Evolutionary conservation across 1,140 invertebrate species (phyloP).

Genomic region (Papilio polytes): DNA sequence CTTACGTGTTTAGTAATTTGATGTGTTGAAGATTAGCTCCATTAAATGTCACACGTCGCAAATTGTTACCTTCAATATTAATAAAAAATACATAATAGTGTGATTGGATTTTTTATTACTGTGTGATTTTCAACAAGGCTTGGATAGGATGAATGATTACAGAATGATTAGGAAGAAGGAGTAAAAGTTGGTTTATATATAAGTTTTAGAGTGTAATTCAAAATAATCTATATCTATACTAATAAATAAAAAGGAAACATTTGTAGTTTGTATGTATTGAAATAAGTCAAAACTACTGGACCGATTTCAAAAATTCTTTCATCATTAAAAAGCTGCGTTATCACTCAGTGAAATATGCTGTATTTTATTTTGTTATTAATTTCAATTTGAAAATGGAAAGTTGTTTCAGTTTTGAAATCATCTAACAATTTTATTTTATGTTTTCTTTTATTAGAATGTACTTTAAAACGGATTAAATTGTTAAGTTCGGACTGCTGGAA

Average conservation of each 20-base stretch:
- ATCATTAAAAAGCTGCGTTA: no score
- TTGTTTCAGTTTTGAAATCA: no score
- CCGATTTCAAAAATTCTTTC: no score
- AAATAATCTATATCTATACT: background rate
- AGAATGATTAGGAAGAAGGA: background rate
- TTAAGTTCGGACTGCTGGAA: background rate
- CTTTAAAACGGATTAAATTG: background rate
- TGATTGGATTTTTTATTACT: slow-evolving; percentile 15
- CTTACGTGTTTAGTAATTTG: slow-evolving; percentile 18
- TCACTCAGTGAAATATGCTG: no score
- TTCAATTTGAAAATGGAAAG: no score
- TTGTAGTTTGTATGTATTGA: no score
- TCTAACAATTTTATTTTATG: no score
- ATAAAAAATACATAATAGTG: slow-evolving; percentile 6
- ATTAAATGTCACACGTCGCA: slow-evolving; percentile 23
- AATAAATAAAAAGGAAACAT: no score
- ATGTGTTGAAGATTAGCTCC: background rate
- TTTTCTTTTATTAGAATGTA: no score
- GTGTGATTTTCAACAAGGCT: background rate
- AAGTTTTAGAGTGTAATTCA: background rate
- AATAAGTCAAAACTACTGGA: no score
- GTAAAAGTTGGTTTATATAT: background rate
- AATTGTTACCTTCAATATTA: slow-evolving; percentile 6
- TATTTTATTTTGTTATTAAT: no score
- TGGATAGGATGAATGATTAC: background rate